A percentile compares a stretch with the other conserved stretches of the same genome.
These are phyloP conservation scores for Himalopsyche kuldschensis DNA, from an alignment of 2,888 invertebrate species.

Conservation along the genomic window DNA sequence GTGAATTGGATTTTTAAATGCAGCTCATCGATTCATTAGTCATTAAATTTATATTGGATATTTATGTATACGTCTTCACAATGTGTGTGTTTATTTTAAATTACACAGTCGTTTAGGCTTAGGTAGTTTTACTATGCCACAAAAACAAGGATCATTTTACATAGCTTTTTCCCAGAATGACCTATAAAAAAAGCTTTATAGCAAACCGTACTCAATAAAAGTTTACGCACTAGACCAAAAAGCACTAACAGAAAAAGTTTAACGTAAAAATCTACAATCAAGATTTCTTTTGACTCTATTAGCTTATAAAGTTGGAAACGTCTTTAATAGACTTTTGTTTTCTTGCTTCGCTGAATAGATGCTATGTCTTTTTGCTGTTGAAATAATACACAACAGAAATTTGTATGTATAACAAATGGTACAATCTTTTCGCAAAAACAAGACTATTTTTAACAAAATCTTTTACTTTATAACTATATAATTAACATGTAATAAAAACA, in stretches of 20 bases:
- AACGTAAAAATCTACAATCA: neutral
- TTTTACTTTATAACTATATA: no score
- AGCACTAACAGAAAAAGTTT: neutral
- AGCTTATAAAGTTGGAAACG: neutral
- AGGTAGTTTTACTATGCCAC: neutral
- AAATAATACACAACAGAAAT: no score
- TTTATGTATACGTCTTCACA: neutral
- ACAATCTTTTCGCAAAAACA: no score
- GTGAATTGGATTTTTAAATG: no score
- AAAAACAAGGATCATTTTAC: neutral
- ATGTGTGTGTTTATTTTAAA: neutral
- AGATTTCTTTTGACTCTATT: neutral
- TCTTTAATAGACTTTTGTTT: neutral
- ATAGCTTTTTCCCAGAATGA: neutral
- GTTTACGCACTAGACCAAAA: neutral
- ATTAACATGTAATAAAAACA: no score
- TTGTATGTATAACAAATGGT: no score
- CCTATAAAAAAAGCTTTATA: neutral
- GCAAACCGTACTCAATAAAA: neutral
- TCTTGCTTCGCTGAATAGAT: neutral
- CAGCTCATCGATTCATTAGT: neutral
- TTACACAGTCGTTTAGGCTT: neutral
- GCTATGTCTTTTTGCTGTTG: no score
- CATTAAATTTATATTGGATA: neutral
- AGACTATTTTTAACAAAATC: no score